phyloP scores from a whole-genome alignment of 2,113 vertebrate genomes.

The Nycticorax nycticorax region DNA sequence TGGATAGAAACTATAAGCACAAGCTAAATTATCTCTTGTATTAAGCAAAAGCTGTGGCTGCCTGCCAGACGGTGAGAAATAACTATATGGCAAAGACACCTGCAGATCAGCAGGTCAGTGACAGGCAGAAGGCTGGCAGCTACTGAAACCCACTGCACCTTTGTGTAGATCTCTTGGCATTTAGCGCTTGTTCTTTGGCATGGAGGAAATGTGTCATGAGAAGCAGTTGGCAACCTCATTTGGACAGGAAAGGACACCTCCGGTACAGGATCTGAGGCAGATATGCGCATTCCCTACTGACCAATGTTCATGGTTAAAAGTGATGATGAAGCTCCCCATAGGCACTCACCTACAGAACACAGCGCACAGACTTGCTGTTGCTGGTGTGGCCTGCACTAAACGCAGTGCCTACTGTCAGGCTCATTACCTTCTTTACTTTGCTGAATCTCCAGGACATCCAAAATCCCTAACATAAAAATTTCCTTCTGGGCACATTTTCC shows the following conservation, averaged over 20 bases:
- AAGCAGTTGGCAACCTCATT: background rate
- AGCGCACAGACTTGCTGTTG: background rate
- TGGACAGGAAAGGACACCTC: background rate
- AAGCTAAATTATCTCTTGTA: background rate
- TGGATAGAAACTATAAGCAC: background rate
- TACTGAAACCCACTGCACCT: fast-evolving
- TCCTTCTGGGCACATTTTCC: background rate
- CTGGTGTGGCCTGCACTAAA: background rate
- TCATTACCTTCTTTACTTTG: background rate
- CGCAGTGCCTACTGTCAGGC: background rate
- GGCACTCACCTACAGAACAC: background rate
- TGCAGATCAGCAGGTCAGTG: background rate
- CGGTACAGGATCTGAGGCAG: background rate
- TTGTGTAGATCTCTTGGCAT: background rate
- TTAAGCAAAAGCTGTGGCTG: background rate
- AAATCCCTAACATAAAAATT: background rate
- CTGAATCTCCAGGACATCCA: background rate
- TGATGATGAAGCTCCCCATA: background rate
- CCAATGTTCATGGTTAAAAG: background rate
- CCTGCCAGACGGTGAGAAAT: background rate
- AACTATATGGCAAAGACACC: background rate
- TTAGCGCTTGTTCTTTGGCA: background rate
- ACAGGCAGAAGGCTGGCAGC: background rate
- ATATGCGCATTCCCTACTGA: background rate
- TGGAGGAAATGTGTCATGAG: background rate